Evolutionary conservation across 2,113 vertebrate genomes (phyloP).

Genomic region (Danionella cerebrum): DNA sequence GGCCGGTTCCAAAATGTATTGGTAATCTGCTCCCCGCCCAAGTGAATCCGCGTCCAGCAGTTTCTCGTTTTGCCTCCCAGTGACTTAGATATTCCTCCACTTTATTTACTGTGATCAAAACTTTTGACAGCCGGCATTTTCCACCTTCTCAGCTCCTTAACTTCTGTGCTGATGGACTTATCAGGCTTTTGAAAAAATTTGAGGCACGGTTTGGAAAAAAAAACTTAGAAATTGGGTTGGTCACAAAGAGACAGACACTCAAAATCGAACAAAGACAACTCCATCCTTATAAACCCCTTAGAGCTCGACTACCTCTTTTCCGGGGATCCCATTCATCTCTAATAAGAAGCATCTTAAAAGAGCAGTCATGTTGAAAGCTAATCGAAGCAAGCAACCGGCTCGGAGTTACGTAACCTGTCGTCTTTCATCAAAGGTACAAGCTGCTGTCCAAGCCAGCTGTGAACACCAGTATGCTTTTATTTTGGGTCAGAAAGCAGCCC

Average conservation of each 20-base stretch:
- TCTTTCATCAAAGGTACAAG: not conserved
- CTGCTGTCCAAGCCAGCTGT: not conserved
- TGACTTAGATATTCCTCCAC: too few relatives aligned
- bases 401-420: not conserved
- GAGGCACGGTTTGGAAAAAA: too few relatives aligned
- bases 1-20: too few relatives aligned
- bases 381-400: conserved; percentile 15
- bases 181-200: too few relatives aligned
- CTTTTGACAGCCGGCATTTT: too few relatives aligned
- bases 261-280: conserved; percentile 32
- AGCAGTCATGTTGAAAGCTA: conserved; percentile 1
- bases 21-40: too few relatives aligned
- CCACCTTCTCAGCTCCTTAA: too few relatives aligned
- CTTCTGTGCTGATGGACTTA: too few relatives aligned
- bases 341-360: conserved; percentile 19
- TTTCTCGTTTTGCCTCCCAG: too few relatives aligned
- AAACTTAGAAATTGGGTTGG: too few relatives aligned
- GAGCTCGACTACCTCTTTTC: conserved; percentile 48
- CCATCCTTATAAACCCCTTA: conserved; percentile 52
- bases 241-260: conserved; percentile 36
- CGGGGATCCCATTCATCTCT: conserved; percentile 25
- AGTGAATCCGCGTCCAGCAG: too few relatives aligned
- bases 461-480: not conserved
- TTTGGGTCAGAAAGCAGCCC: not conserved
- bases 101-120: too few relatives aligned